A percentile compares a stretch with the other conserved stretches of the same genome.
These are phyloP conservation scores for Apeltes quadracus DNA, from an alignment of 2,113 vertebrate genomes.

Conservation along the genomic window DNA sequence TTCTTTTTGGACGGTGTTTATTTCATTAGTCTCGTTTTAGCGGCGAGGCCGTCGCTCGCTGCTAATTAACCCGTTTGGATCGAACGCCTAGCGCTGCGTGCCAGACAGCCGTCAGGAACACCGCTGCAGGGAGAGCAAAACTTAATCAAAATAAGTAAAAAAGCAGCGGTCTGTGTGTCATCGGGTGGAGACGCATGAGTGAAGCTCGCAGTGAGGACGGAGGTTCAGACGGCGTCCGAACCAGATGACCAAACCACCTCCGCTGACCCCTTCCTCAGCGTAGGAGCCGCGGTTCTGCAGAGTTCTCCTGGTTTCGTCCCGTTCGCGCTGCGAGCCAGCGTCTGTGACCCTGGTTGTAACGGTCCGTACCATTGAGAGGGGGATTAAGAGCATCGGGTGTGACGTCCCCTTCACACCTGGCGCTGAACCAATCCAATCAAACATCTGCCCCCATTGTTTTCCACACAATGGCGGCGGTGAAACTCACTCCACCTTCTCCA, in stretches of 20 bases:
- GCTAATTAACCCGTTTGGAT: conserved; percentile 75
- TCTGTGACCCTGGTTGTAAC: too few relatives aligned
- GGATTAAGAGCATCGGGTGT: not conserved
- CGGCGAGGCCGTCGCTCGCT: conserved; percentile 56
- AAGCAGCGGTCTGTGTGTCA: too few relatives aligned
- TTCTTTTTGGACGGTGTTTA: conserved; percentile 73
- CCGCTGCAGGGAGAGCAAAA: not conserved
- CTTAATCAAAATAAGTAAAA: too few relatives aligned
- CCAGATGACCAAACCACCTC: not conserved
- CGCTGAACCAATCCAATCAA: conserved; percentile 7
- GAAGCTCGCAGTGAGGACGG: too few relatives aligned
- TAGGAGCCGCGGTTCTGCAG: too few relatives aligned
- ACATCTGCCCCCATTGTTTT: not conserved
- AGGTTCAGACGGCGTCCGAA: too few relatives aligned
- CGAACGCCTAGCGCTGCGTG: conserved; percentile 45
- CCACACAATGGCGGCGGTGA: not conserved
- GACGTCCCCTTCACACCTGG: not conserved
- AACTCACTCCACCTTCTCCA: not conserved
- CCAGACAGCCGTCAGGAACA: conserved; percentile 22
- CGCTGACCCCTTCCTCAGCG: not conserved
- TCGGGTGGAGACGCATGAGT: too few relatives aligned
- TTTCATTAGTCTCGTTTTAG: conserved; percentile 69
- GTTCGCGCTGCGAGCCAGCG: too few relatives aligned
- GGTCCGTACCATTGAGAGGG: not conserved
- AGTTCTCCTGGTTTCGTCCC: too few relatives aligned